Base-by-base conservation (phyloP, 2,888 invertebrate species). In the Drosophila putrida region DNA sequence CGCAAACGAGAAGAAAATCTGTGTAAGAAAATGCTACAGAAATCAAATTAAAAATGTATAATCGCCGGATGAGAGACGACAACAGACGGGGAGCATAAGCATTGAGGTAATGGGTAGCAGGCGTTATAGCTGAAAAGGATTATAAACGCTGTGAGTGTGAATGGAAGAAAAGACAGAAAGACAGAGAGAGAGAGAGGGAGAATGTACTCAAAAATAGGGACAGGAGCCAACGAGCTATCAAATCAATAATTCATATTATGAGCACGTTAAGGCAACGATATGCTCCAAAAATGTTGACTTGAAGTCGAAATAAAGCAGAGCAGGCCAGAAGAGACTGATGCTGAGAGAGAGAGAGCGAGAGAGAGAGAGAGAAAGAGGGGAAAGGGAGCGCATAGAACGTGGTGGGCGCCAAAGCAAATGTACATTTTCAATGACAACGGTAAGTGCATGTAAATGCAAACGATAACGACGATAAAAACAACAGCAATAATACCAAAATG, bases 11-110 rank as follows among this genome's bases (percentile, higher is more conserved):
- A 36, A 15, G 46, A 46, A 46, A 62, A 55, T 46, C 60, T 38
- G 57, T 33, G 67, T 53, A 62, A 62, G 62, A 60, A 60, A 78
- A 62, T 74, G 61, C 65, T 57, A 59, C 61, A 75, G 82, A 82
- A 84, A 84, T 89, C 85, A 84, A 84, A 83, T 89, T 83, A 84
- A 83, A 89, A 85, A 84, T 84, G 88, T 84, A 88, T 82, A 82
- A 84, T 84, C 82, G 68, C 68, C 66, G 72, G 53, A 75, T 63
- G 72, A 43, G 55, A 55, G 43, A 13, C 54, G 31, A 38, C 39
- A 28, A 28, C n/a, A n/a, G 54, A 25, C 9, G 28, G 6, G 41
- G 3, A 33, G 11, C 38, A 47, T 28, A 54, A 33, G 28, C 15
- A 54, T 54, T 15, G 41, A 51, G 51, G 53, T 51, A 51, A 27